Conservation (phyloP, 2,888 invertebrate species). For the Beris morrisii region DNA sequence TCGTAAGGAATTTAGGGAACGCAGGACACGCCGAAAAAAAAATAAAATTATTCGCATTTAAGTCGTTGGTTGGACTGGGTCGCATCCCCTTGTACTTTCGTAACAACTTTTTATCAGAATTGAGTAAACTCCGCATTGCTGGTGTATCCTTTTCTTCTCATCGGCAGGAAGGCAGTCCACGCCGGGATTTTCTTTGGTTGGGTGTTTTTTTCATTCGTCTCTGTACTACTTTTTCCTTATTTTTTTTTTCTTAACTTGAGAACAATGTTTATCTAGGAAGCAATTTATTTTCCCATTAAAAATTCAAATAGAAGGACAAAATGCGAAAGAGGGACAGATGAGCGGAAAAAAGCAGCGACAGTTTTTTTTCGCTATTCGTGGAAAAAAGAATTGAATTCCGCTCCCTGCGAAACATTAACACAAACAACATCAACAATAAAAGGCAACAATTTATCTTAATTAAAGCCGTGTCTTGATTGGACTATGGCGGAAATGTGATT, state of each 20-base stretch:
- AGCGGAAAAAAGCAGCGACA: not conserved
- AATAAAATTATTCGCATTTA: too few relatives aligned
- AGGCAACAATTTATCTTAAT: slow-evolving; percentile 26
- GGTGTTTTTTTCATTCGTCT: not conserved
- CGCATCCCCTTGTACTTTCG: too few relatives aligned
- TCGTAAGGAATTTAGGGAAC: too few relatives aligned
- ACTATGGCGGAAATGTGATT: too few relatives aligned
- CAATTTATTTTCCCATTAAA: slow-evolving; percentile 36
- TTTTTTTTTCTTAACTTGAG: slow-evolving; percentile 17
- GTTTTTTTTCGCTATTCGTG: too few relatives aligned
- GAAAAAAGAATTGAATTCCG: too few relatives aligned
- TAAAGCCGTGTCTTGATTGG: slow-evolving; percentile 3
- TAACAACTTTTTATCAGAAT: slow-evolving; percentile 9
- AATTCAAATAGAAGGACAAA: slow-evolving; percentile 31
- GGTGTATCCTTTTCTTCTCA: slow-evolving; percentile 19
- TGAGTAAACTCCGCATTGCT: slow-evolving; percentile 26
- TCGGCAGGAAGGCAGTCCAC: slow-evolving; percentile 10
- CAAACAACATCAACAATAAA: slow-evolving; percentile 16
- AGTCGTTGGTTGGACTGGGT: too few relatives aligned
- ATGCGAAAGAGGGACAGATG: slow-evolving; percentile 7
- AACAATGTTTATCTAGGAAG: slow-evolving; percentile 35
- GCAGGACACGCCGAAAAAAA: too few relatives aligned
- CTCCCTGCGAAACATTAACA: slow-evolving; percentile 9
- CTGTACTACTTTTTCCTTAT: slow-evolving; percentile 8
- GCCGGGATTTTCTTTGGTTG: not conserved